Evolutionary conservation across 2,888 invertebrate genomes (phyloP).

Genomic region (Caenorhabditis uteleia): DNA sequence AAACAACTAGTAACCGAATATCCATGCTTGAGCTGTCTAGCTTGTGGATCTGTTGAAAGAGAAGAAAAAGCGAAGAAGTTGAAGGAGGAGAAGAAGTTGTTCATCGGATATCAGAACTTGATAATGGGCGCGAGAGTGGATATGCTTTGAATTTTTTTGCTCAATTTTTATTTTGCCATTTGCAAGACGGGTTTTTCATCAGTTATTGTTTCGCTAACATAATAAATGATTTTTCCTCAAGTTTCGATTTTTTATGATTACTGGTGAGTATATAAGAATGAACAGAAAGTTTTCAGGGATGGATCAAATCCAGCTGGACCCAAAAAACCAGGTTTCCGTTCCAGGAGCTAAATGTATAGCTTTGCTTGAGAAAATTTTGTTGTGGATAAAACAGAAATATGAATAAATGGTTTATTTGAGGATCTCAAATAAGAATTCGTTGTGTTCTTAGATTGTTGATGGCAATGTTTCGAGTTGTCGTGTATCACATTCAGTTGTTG

Average conservation of each 20-base stretch:
- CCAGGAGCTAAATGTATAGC: too few relatives aligned
- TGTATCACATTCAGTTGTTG: too few relatives aligned
- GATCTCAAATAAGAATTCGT: too few relatives aligned
- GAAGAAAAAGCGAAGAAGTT: slow-evolving; percentile 26
- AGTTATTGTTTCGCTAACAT: neutral
- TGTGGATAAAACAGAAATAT: too few relatives aligned
- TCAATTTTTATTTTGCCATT: neutral
- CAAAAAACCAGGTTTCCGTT: too few relatives aligned
- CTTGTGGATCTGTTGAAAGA: slow-evolving; percentile 13
- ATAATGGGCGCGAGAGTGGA: slow-evolving; percentile 44
- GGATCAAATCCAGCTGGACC: slow-evolving; percentile 30
- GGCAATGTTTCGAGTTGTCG: too few relatives aligned
- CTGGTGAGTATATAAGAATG: neutral
- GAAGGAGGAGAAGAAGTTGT: slow-evolving; percentile 30
- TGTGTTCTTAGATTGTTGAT: too few relatives aligned
- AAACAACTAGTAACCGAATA: slow-evolving; percentile 41
- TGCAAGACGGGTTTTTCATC: slow-evolving; percentile 2
- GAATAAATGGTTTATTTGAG: too few relatives aligned
- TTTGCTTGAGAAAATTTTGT: too few relatives aligned
- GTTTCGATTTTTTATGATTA: neutral
- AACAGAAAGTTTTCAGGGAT: neutral
- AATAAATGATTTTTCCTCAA: neutral
- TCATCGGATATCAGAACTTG: slow-evolving; percentile 48
- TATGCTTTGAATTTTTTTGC: slow-evolving; percentile 20
- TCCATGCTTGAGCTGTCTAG: slow-evolving; percentile 20